Percentiles rank a stretch among this genome's conserved stretches.
phyloP scores from a whole-genome alignment of 2,888 invertebrate genomes.

The Cephus pygmeus region DNA sequence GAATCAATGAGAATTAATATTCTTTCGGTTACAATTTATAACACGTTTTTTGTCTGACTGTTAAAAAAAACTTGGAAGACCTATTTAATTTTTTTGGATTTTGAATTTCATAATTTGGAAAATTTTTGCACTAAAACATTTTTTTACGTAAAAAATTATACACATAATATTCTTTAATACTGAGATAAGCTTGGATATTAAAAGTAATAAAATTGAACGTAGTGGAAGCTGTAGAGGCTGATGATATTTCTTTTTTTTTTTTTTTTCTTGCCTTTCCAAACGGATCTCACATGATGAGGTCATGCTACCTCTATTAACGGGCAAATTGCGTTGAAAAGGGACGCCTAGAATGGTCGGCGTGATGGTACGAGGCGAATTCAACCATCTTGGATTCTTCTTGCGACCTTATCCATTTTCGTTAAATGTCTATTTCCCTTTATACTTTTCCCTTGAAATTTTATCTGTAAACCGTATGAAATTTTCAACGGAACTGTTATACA shows the following conservation, averaged over 20 bases:
- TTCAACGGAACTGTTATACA: neutral
- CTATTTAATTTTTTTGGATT: no score
- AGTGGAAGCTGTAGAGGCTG: neutral
- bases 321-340: constrained; percentile 38
- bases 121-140: no score
- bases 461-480: constrained; percentile 15
- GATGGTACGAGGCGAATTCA: constrained; percentile 26
- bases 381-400: constrained; percentile 17
- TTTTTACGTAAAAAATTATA: neutral
- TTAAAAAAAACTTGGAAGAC: neutral
- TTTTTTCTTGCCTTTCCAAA: constrained; percentile 10
- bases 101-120: no score
- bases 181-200: neutral
- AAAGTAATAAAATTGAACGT: neutral
- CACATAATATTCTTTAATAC: neutral
- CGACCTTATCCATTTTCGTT: constrained; percentile 10
- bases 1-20: neutral
- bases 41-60: neutral
- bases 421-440: constrained; percentile 13
- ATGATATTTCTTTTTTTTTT: constrained; percentile 7
- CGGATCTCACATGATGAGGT: constrained; percentile 29
- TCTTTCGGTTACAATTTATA: neutral
- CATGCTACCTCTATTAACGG: constrained; percentile 37
- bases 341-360: constrained; percentile 20
- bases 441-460: neutral